A percentile compares a stretch with the other conserved stretches of the same genome.
These are phyloP conservation scores for Passer montanus DNA, from an alignment of 2,113 vertebrate genomes.

Conservation along the genomic window DNA sequence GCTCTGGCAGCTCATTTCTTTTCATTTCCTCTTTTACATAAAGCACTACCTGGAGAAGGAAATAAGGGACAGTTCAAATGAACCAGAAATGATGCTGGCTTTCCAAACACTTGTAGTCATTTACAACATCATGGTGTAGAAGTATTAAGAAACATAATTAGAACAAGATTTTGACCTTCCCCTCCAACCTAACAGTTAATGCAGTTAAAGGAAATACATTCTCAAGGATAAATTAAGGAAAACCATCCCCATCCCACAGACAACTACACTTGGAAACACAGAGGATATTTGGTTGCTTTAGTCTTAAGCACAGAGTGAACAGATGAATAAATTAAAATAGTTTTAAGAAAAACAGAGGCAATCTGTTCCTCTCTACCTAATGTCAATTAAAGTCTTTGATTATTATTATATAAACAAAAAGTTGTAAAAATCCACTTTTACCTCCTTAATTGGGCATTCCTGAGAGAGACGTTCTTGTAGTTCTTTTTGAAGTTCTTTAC, in stretches of 20 bases:
- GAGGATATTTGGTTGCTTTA: not conserved
- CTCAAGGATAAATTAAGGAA: not conserved
- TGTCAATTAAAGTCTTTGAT: not conserved
- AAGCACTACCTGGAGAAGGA: constrained; percentile 79
- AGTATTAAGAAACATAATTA: not conserved
- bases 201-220: not conserved
- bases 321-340: not conserved
- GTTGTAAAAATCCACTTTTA: not conserved
- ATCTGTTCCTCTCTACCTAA: not conserved
- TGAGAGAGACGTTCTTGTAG: constrained; percentile 89
- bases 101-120: not conserved
- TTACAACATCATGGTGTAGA: not conserved
- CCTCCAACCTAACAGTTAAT: not conserved
- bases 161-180: not conserved
- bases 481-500: constrained; percentile 92
- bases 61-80: not conserved
- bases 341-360: not conserved
- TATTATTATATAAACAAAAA: not conserved
- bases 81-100: not conserved
- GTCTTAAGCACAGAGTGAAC: not conserved
- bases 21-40: constrained; percentile 95
- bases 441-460: constrained; percentile 89
- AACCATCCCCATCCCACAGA: fast-evolving
- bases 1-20: constrained; percentile 85
- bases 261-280: not conserved